Base-by-base conservation (phyloP, 2,797 vertebrate genomes). In the Coluber constrictor region DNA sequence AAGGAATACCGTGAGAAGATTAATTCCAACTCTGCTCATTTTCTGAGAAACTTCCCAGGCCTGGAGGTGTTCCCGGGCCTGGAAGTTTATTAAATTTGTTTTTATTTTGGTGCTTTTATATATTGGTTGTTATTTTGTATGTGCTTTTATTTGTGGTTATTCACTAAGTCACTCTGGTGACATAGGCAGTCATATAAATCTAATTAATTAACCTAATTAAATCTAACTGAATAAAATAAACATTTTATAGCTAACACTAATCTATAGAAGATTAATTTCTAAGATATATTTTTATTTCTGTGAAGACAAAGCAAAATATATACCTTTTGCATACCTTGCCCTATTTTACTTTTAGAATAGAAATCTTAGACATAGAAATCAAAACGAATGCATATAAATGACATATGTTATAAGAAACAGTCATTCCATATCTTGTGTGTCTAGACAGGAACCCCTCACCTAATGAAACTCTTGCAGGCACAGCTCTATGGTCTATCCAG, bases 401-500 rank as follows among this genome's bases (percentile, higher is more conserved):
- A 56, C 15, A 10, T 47, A 5, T 2, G 15, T 51, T 79, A 18
- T 11, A 79, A 43, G 18, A 79, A 43, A 43, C 37, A 79, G 74
- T 23, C 18, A 23, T 11, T 3, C 18, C 37, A 23, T 79, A 79
- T 79, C 32, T 79, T 47, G 4, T 66, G 25, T 1, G 56, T 37
- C 10, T 60, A 60, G 32, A 15, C 32, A 66, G 11, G 56, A 83
- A 92, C 51, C 92, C 51, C 97, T 98, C 97, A 99, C 99, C 99
- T 94, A 99, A 96, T 47, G 99, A 99, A 20, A 99, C 98, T 96
- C 99, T 98, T 94, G 99, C 99, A 1, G 99, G 99, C 70, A 99
- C 99, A 8, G 99, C 99, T 96, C 98, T 97, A 59, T 96, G 98
- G 95, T 99, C 99, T 0, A 99, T 99, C 99, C 99, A 99, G 98